Base-by-base conservation (phyloP, 2,888 invertebrate genomes). In the Lymantria monacha region DNA sequence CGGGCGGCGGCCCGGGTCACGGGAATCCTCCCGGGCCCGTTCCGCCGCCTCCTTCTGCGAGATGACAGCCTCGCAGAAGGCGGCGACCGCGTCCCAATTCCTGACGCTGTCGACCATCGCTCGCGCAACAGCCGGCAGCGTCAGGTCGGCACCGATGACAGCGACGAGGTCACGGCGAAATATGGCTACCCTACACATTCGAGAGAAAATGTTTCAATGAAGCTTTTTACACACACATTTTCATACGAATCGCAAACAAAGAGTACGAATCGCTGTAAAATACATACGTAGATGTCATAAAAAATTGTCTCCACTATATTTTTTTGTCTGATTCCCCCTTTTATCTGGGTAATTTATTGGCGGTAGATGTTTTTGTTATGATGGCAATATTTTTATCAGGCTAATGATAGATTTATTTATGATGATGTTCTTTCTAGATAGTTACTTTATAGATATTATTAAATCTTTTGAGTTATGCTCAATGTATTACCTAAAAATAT, bases 201-300 rank as follows among this genome's bases (percentile, higher is more conserved):
- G 7, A 40, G 33, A 36, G 42, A 33, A 57, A 72, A 70, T 61
- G 70, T 69, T 70, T 69, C 77, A 70, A 78, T 76, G 77, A 74
- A 65, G 62, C 69, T 57, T 45, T 50, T 60, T 51, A 60, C 52
- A 48, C 54, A 48, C 49, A 51, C 61, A 79, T 81, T 79, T 77
- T 70, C 79, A 81, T 80, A 67, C 55, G 57, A 74, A 75, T 69
- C 57, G 54, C 67, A 52, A 43, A 51, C 43, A 50, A 33, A 45
- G 30, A 33, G 51, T 79, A 66, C 55, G 55, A 73, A 75, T 68
- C 58, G 57, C 64, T 54, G 48, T 48, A 54, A 46, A 53, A 63
- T 51, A 57, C 53, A 57, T 57, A 55, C 53, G 48, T 37, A 14
- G 7, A 12, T 42, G 14, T 54, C 48, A 36, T 51, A 50, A 54